A percentile compares a stretch with the other conserved stretches of the same genome.
Evolutionary conservation across 2,797 vertebrate genomes (phyloP).

Genomic region (Chaunax sp.): DNA sequence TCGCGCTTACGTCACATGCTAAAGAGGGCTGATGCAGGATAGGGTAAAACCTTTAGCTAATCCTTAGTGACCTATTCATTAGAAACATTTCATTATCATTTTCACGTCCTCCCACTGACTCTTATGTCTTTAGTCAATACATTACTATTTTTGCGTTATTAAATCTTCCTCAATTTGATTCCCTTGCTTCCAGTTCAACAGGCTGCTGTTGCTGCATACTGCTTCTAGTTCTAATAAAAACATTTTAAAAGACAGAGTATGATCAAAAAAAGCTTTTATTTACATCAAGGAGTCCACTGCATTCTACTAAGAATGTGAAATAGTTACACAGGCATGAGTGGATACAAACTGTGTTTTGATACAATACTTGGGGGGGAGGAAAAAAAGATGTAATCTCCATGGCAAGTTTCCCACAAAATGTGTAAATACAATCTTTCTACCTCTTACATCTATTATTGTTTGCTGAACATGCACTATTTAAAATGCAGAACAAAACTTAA

Average conservation of each 20-base stretch:
- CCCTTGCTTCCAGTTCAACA: slow-evolving; percentile 5
- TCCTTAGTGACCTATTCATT: not conserved
- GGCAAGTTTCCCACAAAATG: slow-evolving; percentile 45
- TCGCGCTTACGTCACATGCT: slow-evolving; percentile 74
- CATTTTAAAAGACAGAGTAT: not conserved
- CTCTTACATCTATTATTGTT: slow-evolving; percentile 34
- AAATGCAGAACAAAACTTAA: slow-evolving; percentile 20
- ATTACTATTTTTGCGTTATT: too few species aligned
- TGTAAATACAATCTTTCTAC: slow-evolving; percentile 37
- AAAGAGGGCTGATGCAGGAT: slow-evolving; percentile 40
- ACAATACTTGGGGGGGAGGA: slow-evolving; percentile 38
- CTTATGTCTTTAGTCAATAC: too few species aligned
- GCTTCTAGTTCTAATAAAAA: not conserved
- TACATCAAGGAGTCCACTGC: slow-evolving; percentile 50
- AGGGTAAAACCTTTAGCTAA: slow-evolving; percentile 7
- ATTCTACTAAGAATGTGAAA: slow-evolving; percentile 29
- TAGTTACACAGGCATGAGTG: slow-evolving; percentile 41
- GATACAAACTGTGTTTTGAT: slow-evolving; percentile 17
- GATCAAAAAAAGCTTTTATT: slow-evolving; percentile 66
- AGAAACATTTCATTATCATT: too few species aligned
- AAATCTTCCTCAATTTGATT: not conserved
- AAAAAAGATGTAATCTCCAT: slow-evolving; percentile 32
- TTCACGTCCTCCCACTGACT: too few species aligned
- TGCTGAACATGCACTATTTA: slow-evolving; percentile 59
- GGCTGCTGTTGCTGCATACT: not conserved